These are phyloP conservation scores for Chaenocephalus aceratus DNA, from an alignment of 2,113 vertebrate species.

Conservation along the genomic window DNA sequence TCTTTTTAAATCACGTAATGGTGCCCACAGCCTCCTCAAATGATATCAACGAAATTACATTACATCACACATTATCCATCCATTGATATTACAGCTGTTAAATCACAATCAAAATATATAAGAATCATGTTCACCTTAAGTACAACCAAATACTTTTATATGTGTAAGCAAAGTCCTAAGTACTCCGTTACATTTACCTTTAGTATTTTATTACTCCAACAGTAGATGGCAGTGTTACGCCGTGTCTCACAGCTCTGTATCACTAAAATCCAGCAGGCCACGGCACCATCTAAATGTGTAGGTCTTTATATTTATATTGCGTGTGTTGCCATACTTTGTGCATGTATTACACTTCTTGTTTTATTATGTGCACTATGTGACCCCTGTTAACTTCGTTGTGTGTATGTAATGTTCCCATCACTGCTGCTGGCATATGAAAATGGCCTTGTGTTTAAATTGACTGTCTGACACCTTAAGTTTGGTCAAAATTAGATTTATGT, in stretches of 20 bases:
- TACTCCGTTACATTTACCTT: conserved; percentile 12
- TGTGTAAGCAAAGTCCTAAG: conserved; percentile 5
- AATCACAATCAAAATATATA: background rate
- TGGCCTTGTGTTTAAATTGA: background rate
- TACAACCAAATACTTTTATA: conserved; percentile 22
- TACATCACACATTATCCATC: conserved; percentile 2
- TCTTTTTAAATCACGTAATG: too few species aligned
- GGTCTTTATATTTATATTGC: background rate
- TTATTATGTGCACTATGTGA: background rate
- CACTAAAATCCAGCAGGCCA: background rate
- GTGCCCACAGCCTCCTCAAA: too few species aligned
- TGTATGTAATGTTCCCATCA: background rate
- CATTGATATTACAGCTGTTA: conserved; percentile 19
- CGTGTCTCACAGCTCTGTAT: background rate
- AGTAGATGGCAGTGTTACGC: conserved; percentile 59
- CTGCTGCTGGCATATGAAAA: conserved; percentile 14
- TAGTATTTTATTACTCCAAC: background rate
- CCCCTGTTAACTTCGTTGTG: background rate
- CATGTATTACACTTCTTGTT: background rate
- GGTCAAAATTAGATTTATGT: conserved; percentile 13
- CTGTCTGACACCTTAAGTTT: background rate
- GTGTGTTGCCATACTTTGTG: background rate
- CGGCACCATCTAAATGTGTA: conserved; percentile 10
- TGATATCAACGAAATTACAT: background rate
- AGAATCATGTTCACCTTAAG: background rate